Percentiles rank a stretch among this genome's conserved stretches.
phyloP scores from a whole-genome alignment of 2,113 vertebrate species.

The Tympanuchus pallidicinctus region DNA sequence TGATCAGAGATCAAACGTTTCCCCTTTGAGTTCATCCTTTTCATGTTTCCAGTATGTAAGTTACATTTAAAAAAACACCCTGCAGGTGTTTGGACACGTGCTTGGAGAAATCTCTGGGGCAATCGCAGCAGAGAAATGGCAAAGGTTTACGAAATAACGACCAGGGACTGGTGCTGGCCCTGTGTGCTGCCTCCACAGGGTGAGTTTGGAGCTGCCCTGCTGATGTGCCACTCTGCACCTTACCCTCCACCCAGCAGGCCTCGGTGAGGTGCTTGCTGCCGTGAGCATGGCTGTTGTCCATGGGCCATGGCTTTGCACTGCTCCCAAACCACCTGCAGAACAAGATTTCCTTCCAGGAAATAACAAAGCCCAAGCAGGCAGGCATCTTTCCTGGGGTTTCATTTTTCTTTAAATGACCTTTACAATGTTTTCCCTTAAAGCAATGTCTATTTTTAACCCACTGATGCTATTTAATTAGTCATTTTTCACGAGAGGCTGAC shows the following conservation, averaged over 20 bases:
- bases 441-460: slow-evolving; percentile 20
- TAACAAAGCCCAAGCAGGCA: slow-evolving; percentile 22
- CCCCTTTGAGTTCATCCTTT: slow-evolving; percentile 55
- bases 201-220: fast-evolving
- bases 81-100: slow-evolving; percentile 52
- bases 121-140: neutral
- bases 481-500: slow-evolving; percentile 27
- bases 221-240: neutral
- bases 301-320: neutral
- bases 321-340: neutral
- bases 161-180: neutral
- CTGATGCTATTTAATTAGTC: slow-evolving; percentile 27
- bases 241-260: neutral
- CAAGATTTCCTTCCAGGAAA: slow-evolving; percentile 19
- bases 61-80: neutral
- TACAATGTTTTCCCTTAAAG: slow-evolving; percentile 59
- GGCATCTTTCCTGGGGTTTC: neutral
- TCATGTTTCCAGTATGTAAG: slow-evolving; percentile 47
- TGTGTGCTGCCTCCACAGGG: fast-evolving
- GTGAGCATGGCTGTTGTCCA: neutral
- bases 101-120: neutral
- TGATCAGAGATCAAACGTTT: slow-evolving; percentile 61
- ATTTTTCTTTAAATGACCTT: slow-evolving; percentile 24
- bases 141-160: neutral
- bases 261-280: too few relatives aligned